phyloP scores from a whole-genome alignment of 2,113 vertebrate species.

The Gadus chalcogrammus region DNA sequence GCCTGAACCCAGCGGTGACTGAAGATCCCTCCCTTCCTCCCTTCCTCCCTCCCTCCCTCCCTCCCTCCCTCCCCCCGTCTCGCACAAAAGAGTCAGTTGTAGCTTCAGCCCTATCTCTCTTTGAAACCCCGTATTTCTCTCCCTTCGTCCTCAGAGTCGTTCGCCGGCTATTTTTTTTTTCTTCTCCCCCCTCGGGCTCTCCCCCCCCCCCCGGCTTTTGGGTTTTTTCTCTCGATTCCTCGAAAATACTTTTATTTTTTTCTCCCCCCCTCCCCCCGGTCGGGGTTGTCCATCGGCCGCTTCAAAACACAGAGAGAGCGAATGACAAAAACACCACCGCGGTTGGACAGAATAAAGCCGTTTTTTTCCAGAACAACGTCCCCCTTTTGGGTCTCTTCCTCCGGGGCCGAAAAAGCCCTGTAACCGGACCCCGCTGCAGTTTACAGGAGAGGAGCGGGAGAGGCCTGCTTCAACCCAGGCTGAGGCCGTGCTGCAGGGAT shows the following conservation, averaged over 20 bases:
- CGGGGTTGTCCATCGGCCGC: background rate
- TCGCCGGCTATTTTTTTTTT: conserved; percentile 7
- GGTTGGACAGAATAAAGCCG: conserved; percentile 68
- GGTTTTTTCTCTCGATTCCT: background rate
- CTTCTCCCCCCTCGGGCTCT: background rate
- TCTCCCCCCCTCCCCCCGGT: background rate
- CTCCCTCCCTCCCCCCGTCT: conserved; percentile 45
- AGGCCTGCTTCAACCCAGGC: conserved; percentile 59
- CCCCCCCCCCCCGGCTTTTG: conserved; percentile 4
- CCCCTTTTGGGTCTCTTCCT: conserved; percentile 53
- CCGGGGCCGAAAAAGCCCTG: conserved; percentile 33
- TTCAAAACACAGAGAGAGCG: conserved; percentile 23
- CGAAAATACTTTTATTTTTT: background rate
- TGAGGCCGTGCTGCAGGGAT: conserved; percentile 60
- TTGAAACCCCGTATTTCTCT: conserved; percentile 32
- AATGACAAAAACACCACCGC: conserved; percentile 2
- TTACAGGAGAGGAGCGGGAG: conserved; percentile 60
- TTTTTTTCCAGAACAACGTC: conserved; percentile 78
- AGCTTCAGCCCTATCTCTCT: conserved; percentile 51
- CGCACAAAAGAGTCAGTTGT: conserved; percentile 69
- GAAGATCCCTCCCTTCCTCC: conserved; percentile 45
- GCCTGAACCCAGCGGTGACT: conserved; percentile 71
- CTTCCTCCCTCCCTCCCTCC: background rate
- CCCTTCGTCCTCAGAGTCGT: conserved; percentile 18
- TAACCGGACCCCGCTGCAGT: conserved; percentile 69